Percentiles rank a stretch among this genome's conserved stretches.
Conservation (phyloP, 2,888 invertebrate species). For the Lycocerus yunnanus region DNA sequence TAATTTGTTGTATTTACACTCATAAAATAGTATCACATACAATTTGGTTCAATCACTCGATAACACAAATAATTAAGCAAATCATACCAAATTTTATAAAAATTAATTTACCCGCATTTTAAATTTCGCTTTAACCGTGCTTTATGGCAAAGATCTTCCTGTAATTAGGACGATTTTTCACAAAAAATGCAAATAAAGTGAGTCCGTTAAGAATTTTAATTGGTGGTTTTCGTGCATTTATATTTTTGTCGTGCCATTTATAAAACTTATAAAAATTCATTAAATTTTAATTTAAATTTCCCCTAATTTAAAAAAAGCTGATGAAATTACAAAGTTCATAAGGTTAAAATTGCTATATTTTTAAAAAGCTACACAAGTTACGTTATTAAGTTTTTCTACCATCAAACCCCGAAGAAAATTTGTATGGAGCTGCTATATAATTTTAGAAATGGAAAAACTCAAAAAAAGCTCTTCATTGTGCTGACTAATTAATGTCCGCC, state of each 20-base stretch:
- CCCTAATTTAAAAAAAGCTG: neutral
- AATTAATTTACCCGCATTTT: neutral
- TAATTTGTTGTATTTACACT: too few relatives aligned
- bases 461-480: neutral
- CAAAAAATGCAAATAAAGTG: neutral
- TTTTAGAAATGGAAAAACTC: neutral
- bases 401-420: neutral
- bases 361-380: neutral
- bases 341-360: neutral
- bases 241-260: neutral
- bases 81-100: neutral
- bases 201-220: neutral
- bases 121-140: neutral
- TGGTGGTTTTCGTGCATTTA: neutral
- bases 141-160: neutral
- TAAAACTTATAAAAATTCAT: neutral
- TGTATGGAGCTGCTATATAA: neutral
- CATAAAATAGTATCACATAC: neutral
- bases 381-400: neutral
- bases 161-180: neutral
- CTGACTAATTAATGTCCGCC: neutral
- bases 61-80: neutral
- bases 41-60: neutral
- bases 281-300: neutral
- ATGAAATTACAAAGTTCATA: neutral